Percentiles rank a stretch among this genome's conserved stretches.
phyloP scores from a whole-genome alignment of 2,888 invertebrate species.

The Noctua fimbriata region DNA sequence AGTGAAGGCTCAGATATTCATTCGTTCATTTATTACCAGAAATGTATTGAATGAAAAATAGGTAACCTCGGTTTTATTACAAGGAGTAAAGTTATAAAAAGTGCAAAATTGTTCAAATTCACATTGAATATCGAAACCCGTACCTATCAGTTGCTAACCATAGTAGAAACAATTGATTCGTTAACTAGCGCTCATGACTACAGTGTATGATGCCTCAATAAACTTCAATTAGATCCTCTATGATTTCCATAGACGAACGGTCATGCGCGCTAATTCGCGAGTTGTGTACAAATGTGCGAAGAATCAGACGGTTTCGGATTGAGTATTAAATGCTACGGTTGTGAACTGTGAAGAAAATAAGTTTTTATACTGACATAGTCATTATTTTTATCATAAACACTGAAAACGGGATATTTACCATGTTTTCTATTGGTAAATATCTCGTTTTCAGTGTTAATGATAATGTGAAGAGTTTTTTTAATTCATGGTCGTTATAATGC shows the following conservation, averaged over 20 bases:
- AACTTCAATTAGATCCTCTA: conserved; percentile 84
- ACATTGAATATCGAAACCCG: not conserved
- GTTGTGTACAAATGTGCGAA: conserved; percentile 71
- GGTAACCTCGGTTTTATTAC: not conserved
- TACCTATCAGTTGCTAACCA: conserved; percentile 13
- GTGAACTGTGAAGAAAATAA: not conserved
- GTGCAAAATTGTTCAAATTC: not conserved
- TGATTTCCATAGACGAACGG: conserved; percentile 82
- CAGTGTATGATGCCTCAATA: conserved; percentile 84
- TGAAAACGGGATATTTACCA: too few relatives aligned
- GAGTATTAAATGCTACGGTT: not conserved
- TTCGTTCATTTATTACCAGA: conserved; percentile 12
- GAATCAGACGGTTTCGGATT: conserved; percentile 17
- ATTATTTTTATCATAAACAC: too few relatives aligned
- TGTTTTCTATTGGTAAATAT: too few relatives aligned
- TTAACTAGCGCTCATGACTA: conserved; percentile 69
- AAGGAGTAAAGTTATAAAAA: not conserved
- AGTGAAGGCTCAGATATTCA: not conserved
- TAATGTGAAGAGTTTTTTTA: not conserved
- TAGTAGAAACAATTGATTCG: conserved; percentile 59
- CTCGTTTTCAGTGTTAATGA: too few relatives aligned
- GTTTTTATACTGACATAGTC: too few relatives aligned
- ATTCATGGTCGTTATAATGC: not conserved
- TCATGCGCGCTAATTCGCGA: conserved; percentile 81
- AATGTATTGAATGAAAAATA: conserved; percentile 24